Conservation (phyloP, 92 coral and sea anemone genomes). For the Paramuricea clavata region DNA sequence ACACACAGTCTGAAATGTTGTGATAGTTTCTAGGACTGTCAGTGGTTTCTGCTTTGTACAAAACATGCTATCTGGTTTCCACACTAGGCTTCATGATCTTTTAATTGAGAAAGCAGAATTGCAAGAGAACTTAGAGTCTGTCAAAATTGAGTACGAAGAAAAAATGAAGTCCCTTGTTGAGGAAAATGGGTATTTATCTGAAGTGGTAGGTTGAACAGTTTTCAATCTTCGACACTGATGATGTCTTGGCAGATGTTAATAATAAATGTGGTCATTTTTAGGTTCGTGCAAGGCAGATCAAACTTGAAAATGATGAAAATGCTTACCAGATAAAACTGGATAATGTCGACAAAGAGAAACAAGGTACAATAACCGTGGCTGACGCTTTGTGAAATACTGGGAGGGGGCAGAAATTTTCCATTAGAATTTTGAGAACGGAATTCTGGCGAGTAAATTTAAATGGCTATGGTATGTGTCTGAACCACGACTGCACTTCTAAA, state of each 20-base stretch:
- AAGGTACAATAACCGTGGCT: slow-evolving; percentile 38
- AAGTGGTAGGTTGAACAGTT: slow-evolving; percentile 71
- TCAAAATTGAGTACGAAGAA: slow-evolving; percentile 59
- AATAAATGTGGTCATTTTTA: not conserved
- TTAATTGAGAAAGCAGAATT: slow-evolving; percentile 91
- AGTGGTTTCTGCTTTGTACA: too few relatives aligned
- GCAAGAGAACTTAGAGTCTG: slow-evolving; percentile 79
- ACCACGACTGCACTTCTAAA: too few relatives aligned
- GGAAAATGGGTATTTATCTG: slow-evolving; percentile 82
- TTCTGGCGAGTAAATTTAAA: too few relatives aligned
- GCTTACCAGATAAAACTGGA: slow-evolving; percentile 69
- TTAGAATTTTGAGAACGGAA: too few relatives aligned
- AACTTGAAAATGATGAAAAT: slow-evolving; percentile 75
- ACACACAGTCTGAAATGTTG: too few relatives aligned
- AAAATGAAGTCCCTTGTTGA: slow-evolving; percentile 65
- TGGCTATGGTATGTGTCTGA: too few relatives aligned
- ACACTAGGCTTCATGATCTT: slow-evolving; percentile 87
- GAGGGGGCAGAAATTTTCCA: too few relatives aligned
- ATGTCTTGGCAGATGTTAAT: not conserved
- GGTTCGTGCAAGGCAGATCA: slow-evolving; percentile 86
- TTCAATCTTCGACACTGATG: too few relatives aligned
- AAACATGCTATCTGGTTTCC: not conserved
- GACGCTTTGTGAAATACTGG: not conserved
- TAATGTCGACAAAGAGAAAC: slow-evolving; percentile 75
- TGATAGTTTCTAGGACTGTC: too few relatives aligned